Evolutionary conservation across 1,140 invertebrate genomes (phyloP).

Genomic region (Pseudomyrmex concolor): DNA sequence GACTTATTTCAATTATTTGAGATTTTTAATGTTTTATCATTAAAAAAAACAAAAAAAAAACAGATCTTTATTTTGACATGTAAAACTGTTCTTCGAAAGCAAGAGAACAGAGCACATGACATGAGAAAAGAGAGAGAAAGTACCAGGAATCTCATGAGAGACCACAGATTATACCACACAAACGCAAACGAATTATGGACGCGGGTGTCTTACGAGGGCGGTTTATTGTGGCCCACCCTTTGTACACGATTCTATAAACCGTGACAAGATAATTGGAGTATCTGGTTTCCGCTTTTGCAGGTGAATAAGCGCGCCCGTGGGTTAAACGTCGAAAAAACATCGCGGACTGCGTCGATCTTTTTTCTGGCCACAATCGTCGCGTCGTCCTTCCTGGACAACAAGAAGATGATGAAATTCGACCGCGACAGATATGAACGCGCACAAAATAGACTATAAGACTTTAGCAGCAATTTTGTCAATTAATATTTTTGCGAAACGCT

Average conservation of each 20-base stretch:
- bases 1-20: neutral
- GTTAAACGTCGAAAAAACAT: conserved; percentile 78
- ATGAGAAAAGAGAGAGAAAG: neutral
- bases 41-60: neutral
- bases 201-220: conserved; percentile 79
- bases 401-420: conserved; percentile 29
- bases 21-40: neutral
- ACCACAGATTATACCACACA: conserved; percentile 27
- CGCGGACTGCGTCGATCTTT: conserved; percentile 58
- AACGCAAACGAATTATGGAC: conserved; percentile 11
- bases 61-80: neutral
- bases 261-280: conserved; percentile 83
- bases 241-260: conserved; percentile 81
- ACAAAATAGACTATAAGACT: neutral
- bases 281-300: conserved; percentile 78
- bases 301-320: conserved; percentile 78
- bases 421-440: too few species aligned
- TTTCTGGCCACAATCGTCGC: conserved; percentile 59
- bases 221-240: conserved; percentile 82
- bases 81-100: neutral
- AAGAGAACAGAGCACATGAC: neutral
- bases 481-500: too few species aligned
- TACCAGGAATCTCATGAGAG: conserved; percentile 36
- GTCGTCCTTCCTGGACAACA: neutral
- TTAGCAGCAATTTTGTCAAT: too few species aligned